Percentiles rank a stretch among this genome's conserved stretches.
Evolutionary conservation across 37 sponge, comb jelly and placozoan genomes (phyloP).

Genomic region (Diacarnus erythraeanus): DNA sequence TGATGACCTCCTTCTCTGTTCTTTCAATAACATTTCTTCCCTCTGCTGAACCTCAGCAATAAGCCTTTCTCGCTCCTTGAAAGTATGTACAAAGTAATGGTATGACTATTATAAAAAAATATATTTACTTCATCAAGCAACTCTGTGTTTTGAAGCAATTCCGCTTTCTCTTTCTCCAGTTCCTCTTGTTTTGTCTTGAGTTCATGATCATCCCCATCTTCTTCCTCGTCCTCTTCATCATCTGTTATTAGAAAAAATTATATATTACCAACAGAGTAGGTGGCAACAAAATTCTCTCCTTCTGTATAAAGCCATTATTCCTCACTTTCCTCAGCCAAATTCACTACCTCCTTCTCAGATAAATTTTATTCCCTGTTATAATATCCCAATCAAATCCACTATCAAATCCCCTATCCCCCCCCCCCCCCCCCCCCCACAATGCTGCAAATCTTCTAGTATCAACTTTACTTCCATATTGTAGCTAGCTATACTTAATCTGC

Average conservation of each 20-base stretch:
- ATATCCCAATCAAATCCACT: too few species aligned
- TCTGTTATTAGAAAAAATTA: constrained; percentile 4
- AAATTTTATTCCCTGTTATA: too few species aligned
- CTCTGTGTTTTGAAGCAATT: constrained; percentile 77
- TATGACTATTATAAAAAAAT: neutral
- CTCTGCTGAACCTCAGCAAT: constrained; percentile 57
- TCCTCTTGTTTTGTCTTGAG: constrained; percentile 52
- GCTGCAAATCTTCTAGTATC: too few species aligned
- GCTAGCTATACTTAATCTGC: too few species aligned
- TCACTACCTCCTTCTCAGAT: too few species aligned
- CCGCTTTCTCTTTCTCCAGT: constrained; percentile 79
- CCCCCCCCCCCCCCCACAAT: too few species aligned
- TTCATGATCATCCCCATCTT: constrained; percentile 39
- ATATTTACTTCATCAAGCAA: constrained; percentile 76
- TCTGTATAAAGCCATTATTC: too few species aligned
- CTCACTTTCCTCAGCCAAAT: too few species aligned
- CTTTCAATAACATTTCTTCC: constrained; percentile 69
- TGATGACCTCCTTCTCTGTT: constrained; percentile 80
- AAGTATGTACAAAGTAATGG: neutral
- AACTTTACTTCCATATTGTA: too few species aligned
- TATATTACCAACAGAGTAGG: neutral
- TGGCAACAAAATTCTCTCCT: too few species aligned
- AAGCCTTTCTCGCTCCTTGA: constrained; percentile 75
- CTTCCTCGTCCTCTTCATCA: constrained; percentile 45
- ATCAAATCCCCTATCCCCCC: too few species aligned